Base-by-base conservation (phyloP, 1,140 invertebrate genomes). In the Antheraea pernyi region DNA sequence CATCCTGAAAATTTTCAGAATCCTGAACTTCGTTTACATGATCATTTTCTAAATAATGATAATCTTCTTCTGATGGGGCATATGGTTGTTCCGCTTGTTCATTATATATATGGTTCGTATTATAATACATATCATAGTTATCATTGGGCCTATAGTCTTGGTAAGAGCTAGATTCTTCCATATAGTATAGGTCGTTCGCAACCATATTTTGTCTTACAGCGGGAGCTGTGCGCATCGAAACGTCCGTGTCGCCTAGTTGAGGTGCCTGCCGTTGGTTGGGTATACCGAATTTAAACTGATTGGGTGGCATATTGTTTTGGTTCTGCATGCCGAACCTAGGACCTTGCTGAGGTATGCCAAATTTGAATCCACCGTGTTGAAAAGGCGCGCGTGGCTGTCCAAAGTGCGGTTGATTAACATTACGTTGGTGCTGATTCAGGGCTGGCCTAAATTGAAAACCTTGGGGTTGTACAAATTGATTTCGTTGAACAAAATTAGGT, bases 201-300 rank as follows among this genome's bases (percentile, higher is more conserved):
- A 53, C 16, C 46, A 53, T 53, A 16, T 53, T 53, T 53, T 53
- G 46, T 6, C 46, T 53, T 53, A 53, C n/a, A n/a, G n/a, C 16
- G 46, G 46, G 46, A 8, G 37, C 61, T 37, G 61, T 63, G 16
- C 61, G 30, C 61, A 63, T 63, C 11, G 59, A 61, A 7, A 61
- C 59, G 8, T 61, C 59, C 7, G 19, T 61, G 58, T 59, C 39
- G 39, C 2, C 39, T 42, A 42, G 7, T 42, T 8, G 7, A 61
- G 19, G 30, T 4, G 61, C 7, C 11, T 36, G 19, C 22, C 37
- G 61, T n/a, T 30, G 16, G 9, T 63, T 30, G n/a, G 61, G 61
- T 36, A 63, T 63, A 11, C 61, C 61, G 36, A 30, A 63, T 63
- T 63, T 63, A 63, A 63, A 63, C 16, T 63, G 19, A 30, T 37